phyloP scores from a whole-genome alignment of 2,797 vertebrate genomes.

The Ambastaia sidthimunki region DNA sequence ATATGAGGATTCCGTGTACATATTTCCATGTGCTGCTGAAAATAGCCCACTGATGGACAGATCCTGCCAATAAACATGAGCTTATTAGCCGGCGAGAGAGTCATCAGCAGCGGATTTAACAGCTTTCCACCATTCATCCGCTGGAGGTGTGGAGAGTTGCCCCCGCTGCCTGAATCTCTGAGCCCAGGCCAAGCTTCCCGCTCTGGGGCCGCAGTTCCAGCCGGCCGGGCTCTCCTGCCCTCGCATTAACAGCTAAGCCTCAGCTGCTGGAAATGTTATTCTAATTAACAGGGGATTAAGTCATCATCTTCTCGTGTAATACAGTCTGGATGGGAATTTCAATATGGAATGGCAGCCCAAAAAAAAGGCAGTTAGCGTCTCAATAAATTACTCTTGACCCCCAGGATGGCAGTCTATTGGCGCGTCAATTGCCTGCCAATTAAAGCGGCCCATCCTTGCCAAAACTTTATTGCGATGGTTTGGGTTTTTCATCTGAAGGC shows the following conservation, averaged over 20 bases:
- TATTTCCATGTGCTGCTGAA: constrained; percentile 44
- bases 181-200: constrained; percentile 71
- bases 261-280: constrained; percentile 83
- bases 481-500: constrained; percentile 71
- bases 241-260: constrained; percentile 67
- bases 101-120: constrained; percentile 85
- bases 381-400: constrained; percentile 86
- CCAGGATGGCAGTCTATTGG: constrained; percentile 79
- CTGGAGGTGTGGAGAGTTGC: constrained; percentile 58
- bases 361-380: constrained; percentile 75
- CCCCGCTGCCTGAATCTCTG: constrained; percentile 66
- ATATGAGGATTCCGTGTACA: constrained; percentile 36
- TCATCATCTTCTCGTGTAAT: constrained; percentile 81
- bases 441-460: constrained; percentile 79
- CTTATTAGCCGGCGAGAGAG: constrained; percentile 80
- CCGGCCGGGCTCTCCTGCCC: constrained; percentile 66
- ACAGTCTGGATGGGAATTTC: constrained; percentile 82
- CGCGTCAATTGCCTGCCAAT: constrained; percentile 80
- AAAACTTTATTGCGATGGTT: constrained; percentile 76
- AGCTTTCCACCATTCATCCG: constrained; percentile 78
- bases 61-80: constrained; percentile 67
- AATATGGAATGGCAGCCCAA: constrained; percentile 68
- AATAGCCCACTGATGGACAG: constrained; percentile 51
- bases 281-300: constrained; percentile 87
- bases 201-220: constrained; percentile 67